Percentiles rank a stretch among this genome's conserved stretches.
These are phyloP conservation scores for Hipposideros armiger DNA, from an alignment of 2,113 vertebrate genomes.

Conservation along the genomic window DNA sequence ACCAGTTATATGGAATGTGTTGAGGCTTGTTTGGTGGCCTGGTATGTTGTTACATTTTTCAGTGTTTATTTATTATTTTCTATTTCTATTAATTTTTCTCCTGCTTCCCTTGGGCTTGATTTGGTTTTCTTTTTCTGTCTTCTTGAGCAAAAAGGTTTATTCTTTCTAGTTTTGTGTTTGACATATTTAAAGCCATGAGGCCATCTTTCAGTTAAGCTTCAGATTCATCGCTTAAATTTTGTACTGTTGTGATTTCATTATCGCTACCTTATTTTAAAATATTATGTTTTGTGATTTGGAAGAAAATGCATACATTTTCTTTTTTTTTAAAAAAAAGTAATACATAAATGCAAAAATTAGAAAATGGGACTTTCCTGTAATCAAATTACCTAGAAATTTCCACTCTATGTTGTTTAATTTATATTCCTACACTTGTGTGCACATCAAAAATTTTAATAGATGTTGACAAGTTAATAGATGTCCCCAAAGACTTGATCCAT, in stretches of 20 bases:
- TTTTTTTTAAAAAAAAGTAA: neutral
- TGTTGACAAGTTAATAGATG: neutral
- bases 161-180: neutral
- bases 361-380: neutral
- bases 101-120: neutral
- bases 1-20: neutral
- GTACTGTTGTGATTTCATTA: neutral
- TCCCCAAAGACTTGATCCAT: neutral
- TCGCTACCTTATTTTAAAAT: neutral
- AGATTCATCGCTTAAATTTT: neutral
- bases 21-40: neutral
- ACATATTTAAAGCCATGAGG: neutral
- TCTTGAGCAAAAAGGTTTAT: neutral
- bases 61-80: slow-evolving; percentile 23
- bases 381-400: neutral
- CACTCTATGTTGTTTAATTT: neutral
- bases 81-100: slow-evolving; percentile 11
- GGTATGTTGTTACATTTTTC: neutral
- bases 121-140: slow-evolving; percentile 10
- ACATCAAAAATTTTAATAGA: neutral
- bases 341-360: slow-evolving; percentile 1
- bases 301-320: neutral
- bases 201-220: slow-evolving; percentile 16
- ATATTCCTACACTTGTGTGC: neutral
- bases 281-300: slow-evolving; percentile 28